Evolutionary conservation across 2,113 vertebrate species (phyloP).

Genomic region (Zonotrichia leucophrys): DNA sequence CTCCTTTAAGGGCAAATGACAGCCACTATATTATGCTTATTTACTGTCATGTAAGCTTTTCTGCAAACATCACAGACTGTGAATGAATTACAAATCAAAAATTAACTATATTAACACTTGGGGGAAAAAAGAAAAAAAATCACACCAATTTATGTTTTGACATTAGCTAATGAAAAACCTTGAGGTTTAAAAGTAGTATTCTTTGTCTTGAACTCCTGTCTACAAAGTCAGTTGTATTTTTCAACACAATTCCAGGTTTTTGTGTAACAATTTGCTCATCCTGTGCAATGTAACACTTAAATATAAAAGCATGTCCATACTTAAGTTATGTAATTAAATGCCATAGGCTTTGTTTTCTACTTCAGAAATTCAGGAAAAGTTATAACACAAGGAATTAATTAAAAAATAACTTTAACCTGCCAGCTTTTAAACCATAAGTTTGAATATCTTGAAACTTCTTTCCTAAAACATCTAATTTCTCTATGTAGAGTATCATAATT

Average conservation of each 20-base stretch:
- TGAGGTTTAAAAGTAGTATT: background rate
- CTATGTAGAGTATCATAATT: background rate
- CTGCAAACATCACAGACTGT: background rate
- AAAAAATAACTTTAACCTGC: background rate
- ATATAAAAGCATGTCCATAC: accelerated
- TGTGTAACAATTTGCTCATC: background rate
- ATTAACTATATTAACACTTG: background rate
- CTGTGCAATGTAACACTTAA: background rate
- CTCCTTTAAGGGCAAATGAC: background rate
- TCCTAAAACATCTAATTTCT: background rate
- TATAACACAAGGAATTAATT: background rate
- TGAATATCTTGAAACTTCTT: background rate
- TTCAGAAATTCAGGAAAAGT: background rate
- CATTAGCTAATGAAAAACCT: background rate
- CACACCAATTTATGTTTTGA: accelerated
- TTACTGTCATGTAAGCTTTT: background rate
- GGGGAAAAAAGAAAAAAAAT: accelerated
- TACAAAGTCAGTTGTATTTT: background rate
- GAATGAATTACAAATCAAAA: background rate
- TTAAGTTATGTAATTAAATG: background rate
- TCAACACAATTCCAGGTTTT: background rate
- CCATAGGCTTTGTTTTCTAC: background rate
- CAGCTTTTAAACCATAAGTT: background rate
- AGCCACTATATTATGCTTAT: background rate
- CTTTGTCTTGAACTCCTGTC: background rate